A percentile compares a stretch with the other conserved stretches of the same genome.
phyloP scores from a whole-genome alignment of 2,113 vertebrate species.

The Toxostoma redivivum region DNA sequence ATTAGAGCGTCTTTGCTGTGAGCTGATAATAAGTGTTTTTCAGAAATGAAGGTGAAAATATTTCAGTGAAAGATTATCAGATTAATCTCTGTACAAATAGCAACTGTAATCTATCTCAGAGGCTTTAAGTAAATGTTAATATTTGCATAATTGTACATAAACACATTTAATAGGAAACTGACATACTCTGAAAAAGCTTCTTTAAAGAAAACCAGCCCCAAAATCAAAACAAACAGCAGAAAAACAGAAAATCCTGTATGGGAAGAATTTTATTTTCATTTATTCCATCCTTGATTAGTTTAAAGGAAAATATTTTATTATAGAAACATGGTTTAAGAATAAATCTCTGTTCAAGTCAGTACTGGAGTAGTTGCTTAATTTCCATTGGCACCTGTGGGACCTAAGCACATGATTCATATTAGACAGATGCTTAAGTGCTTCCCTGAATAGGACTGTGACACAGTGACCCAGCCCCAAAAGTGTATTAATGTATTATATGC shows the following conservation, averaged over 20 bases:
- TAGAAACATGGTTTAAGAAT: not conserved
- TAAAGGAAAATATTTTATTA: not conserved
- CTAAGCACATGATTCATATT: not conserved
- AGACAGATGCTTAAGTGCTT: not conserved
- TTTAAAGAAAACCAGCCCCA: not conserved
- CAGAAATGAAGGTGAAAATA: not conserved
- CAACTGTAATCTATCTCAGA: not conserved
- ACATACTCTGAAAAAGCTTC: not conserved
- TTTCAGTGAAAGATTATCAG: not conserved
- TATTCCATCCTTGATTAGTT: not conserved
- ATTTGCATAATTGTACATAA: not conserved
- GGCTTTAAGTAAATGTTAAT: not conserved
- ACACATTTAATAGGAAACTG: not conserved
- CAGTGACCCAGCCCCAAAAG: not conserved
- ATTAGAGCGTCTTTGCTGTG: not conserved
- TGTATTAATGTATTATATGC: not conserved
- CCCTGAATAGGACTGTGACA: conserved; percentile 19
- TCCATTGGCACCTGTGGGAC: conserved; percentile 10
- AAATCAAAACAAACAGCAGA: not conserved
- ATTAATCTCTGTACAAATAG: not conserved
- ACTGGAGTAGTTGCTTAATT: conserved; percentile 2
- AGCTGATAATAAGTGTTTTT: not conserved
- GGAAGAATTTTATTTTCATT: not conserved
- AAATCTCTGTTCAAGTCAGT: not conserved
- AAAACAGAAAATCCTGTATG: not conserved